Evolutionary conservation across 1,140 invertebrate species (phyloP).

Genomic region (Eumeta japonica): DNA sequence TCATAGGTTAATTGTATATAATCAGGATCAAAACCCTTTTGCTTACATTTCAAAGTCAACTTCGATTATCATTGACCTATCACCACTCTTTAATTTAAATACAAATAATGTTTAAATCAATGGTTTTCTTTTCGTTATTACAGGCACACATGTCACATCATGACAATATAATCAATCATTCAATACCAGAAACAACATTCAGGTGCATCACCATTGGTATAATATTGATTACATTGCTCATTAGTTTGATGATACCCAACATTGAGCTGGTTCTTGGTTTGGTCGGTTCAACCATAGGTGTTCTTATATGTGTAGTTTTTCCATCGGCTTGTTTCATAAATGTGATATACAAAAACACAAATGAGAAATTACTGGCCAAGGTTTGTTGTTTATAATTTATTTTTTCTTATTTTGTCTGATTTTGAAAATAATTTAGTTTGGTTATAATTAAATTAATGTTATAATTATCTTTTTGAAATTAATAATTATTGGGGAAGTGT

Average conservation of each 20-base stretch:
- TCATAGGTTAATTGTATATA: too few species aligned
- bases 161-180: constrained; percentile 41
- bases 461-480: too few species aligned
- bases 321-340: constrained; percentile 78
- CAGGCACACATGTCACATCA: constrained; percentile 44
- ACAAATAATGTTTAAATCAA: too few species aligned
- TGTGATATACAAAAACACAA: constrained; percentile 71
- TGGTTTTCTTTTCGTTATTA: background rate
- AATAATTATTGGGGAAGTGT: too few species aligned
- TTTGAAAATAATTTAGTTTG: too few species aligned
- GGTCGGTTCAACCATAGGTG: constrained; percentile 91
- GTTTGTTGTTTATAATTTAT: constrained; percentile 47
- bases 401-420: background rate
- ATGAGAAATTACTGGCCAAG: constrained; percentile 71
- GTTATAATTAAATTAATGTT: too few species aligned
- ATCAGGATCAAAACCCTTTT: too few species aligned
- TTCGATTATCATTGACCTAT: background rate
- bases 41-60: too few species aligned
- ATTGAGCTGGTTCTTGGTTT: constrained; percentile 92
- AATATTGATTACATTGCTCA: constrained; percentile 70
- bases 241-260: constrained; percentile 78
- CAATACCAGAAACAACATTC: constrained; percentile 78
- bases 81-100: too few species aligned
- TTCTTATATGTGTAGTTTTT: constrained; percentile 90
- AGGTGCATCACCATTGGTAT: constrained; percentile 77